A percentile compares a stretch with the other conserved stretches of the same genome.
These are phyloP conservation scores for Leptinotarsa juncta DNA, from an alignment of 2,888 invertebrate species.

Conservation along the genomic window DNA sequence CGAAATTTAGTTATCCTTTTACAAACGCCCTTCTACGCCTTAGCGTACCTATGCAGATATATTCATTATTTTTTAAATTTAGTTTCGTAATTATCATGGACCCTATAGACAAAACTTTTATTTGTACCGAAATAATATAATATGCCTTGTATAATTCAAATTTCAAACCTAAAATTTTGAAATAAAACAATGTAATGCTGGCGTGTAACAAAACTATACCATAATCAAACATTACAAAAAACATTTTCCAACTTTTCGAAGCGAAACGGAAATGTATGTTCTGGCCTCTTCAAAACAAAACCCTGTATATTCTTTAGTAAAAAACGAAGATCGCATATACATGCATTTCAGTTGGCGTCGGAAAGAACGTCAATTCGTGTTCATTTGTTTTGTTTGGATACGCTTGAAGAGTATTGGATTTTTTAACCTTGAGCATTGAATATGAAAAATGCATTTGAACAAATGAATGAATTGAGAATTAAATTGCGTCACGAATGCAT, in stretches of 20 bases:
- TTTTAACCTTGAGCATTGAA: background rate
- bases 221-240: background rate
- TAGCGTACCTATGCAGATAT: too few relatives aligned
- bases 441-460: background rate
- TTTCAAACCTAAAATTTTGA: background rate
- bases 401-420: background rate
- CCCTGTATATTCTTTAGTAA: constrained; percentile 9
- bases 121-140: too few relatives aligned
- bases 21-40: too few relatives aligned
- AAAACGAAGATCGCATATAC: background rate
- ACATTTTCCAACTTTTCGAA: background rate
- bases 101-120: too few relatives aligned
- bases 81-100: too few relatives aligned
- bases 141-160: too few relatives aligned
- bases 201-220: background rate
- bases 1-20: too few relatives aligned
- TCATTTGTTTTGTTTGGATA: constrained; percentile 5
- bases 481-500: background rate
- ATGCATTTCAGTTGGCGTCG: background rate
- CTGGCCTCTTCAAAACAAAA: constrained; percentile 5
- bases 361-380: constrained; percentile 4
- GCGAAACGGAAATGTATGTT: background rate
- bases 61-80: too few relatives aligned
- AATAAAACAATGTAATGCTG: background rate
- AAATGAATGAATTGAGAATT: background rate